Conservation (phyloP, 2,888 invertebrate species). For the Deroplatys truncata region DNA sequence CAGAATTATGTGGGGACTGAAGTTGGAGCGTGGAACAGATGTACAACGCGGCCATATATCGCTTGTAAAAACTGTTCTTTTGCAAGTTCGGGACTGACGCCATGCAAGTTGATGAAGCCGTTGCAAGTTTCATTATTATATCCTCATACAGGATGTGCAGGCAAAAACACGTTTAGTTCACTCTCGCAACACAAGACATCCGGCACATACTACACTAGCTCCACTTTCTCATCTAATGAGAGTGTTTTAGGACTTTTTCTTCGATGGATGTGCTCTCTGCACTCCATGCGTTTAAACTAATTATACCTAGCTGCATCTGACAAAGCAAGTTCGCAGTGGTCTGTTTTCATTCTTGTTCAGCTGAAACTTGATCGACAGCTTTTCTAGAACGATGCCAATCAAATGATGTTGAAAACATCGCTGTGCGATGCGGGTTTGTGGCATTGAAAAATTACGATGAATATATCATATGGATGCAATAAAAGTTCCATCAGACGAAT, state of each 20-base stretch:
- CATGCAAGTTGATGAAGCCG: not conserved
- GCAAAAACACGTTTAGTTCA: not conserved
- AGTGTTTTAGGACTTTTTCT: not conserved
- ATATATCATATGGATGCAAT: no score
- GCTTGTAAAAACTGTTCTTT: not conserved
- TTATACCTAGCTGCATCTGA: not conserved
- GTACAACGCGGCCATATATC: no score
- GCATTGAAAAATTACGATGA: no score
- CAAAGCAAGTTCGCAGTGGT: not conserved
- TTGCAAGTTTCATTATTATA: not conserved
- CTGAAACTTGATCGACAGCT: no score
- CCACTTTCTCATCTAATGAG: not conserved
- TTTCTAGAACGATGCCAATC: no score
- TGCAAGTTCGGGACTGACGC: not conserved
- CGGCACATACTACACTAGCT: not conserved
- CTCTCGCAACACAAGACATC: not conserved
- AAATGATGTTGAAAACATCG: no score
- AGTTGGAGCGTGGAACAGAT: no score
- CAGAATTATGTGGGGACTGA: no score
- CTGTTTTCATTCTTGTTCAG: not conserved
- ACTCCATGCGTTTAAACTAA: not conserved
- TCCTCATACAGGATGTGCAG: not conserved
- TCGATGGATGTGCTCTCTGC: not conserved
- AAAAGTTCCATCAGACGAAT: no score
- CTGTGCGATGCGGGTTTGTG: no score